phyloP scores from a whole-genome alignment of 2,113 vertebrate genomes.

The Manacus vitellinus region DNA sequence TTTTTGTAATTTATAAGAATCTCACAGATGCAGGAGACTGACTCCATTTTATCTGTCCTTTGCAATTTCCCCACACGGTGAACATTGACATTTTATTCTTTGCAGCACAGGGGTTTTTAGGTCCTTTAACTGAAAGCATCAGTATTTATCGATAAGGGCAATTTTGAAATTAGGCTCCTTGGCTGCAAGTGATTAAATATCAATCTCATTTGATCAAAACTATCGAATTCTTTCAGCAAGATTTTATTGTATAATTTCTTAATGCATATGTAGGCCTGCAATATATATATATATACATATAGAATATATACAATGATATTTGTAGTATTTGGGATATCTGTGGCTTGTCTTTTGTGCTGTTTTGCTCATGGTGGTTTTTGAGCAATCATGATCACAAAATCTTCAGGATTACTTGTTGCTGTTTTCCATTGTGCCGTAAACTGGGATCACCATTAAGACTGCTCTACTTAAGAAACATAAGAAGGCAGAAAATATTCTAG shows the following conservation, averaged over 20 bases:
- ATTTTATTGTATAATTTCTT: not conserved
- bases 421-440: not conserved
- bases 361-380: not conserved
- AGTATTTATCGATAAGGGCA: conserved; percentile 4
- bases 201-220: conserved; percentile 19
- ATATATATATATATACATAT: no score
- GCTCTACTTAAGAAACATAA: not conserved
- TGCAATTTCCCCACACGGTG: not conserved
- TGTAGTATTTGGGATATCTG: not conserved
- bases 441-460: not conserved
- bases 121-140: not conserved
- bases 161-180: conserved; percentile 20
- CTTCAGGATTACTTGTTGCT: not conserved
- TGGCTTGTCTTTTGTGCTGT: not conserved
- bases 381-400: not conserved
- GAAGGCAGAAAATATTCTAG: not conserved
- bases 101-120: not conserved
- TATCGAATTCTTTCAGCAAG: not conserved
- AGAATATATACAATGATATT: not conserved
- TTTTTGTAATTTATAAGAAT: not conserved
- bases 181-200: conserved; percentile 13
- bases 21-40: not conserved
- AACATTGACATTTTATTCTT: conserved; percentile 7
- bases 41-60: not conserved
- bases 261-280: not conserved